phyloP scores from a whole-genome alignment of 2,797 vertebrate genomes.

The Distichodus sexfasciatus region DNA sequence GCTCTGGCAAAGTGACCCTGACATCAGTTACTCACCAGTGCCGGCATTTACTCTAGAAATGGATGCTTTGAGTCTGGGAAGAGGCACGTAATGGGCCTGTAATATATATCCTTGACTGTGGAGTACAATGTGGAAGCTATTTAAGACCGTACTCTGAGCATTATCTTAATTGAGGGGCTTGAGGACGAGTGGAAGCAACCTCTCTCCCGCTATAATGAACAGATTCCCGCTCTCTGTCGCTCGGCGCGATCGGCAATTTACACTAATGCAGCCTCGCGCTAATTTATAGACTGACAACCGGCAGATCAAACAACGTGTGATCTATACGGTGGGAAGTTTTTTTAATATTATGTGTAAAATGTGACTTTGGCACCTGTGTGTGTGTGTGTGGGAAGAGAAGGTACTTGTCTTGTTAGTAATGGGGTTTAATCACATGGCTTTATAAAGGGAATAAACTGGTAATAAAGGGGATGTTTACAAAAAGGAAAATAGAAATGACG shows the following conservation, averaged over 20 bases:
- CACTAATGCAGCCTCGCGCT: slow-evolving; percentile 42
- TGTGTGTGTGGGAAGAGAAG: no score
- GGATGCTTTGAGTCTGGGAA: slow-evolving; percentile 46
- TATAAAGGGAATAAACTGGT: no score
- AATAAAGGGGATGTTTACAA: no score
- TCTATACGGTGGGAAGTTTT: slow-evolving; percentile 84
- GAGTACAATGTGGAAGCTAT: slow-evolving; percentile 46
- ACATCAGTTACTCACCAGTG: slow-evolving; percentile 50
- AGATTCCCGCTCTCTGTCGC: slow-evolving; percentile 42
- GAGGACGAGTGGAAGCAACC: slow-evolving; percentile 44
- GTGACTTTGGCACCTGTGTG: no score
- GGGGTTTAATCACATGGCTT: no score
- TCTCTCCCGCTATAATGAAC: slow-evolving; percentile 54
- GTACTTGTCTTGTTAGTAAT: no score
- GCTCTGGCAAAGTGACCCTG: slow-evolving; percentile 44
- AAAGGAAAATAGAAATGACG: no score
- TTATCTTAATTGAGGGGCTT: slow-evolving; percentile 57
- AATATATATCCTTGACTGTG: slow-evolving; percentile 50
- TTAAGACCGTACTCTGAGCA: slow-evolving; percentile 51
- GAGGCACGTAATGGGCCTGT: slow-evolving; percentile 47
- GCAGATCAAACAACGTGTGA: slow-evolving; percentile 46
- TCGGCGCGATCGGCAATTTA: slow-evolving; percentile 36
- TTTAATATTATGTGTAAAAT: slow-evolving; percentile 68
- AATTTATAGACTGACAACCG: slow-evolving; percentile 39
- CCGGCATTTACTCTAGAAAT: slow-evolving; percentile 48